phyloP scores from a whole-genome alignment of 2,113 vertebrate species.

The Anolis carolinensis region DNA sequence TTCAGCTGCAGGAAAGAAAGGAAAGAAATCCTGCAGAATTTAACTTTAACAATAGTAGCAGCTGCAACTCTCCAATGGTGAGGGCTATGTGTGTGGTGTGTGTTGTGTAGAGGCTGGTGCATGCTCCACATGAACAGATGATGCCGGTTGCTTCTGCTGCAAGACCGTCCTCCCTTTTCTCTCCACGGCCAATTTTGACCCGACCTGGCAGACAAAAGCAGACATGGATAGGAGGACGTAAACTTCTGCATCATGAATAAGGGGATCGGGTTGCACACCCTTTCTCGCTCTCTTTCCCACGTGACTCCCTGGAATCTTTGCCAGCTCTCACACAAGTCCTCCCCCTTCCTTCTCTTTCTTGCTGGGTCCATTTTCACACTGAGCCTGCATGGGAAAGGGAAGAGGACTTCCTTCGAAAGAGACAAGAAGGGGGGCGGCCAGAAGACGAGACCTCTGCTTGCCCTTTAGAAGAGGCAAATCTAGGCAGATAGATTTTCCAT shows the following conservation, averaged over 20 bases:
- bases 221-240: not conserved
- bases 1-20: not conserved
- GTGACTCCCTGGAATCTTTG: slow-evolving; percentile 80
- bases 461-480: not conserved
- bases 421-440: not conserved
- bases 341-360: not conserved
- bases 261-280: slow-evolving; percentile 75
- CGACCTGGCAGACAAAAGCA: not conserved
- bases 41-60: not conserved
- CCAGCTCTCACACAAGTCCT: slow-evolving; percentile 25
- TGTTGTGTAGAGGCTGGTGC: not conserved
- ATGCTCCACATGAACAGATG: not conserved
- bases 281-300: slow-evolving; percentile 42
- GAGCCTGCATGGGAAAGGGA: not conserved
- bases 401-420: not conserved
- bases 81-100: not conserved
- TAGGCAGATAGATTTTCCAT: not conserved
- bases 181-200: not conserved
- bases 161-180: no score
- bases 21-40: not conserved
- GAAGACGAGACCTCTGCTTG: no score
- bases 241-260: slow-evolving; percentile 23
- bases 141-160: not conserved
- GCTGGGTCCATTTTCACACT: slow-evolving; percentile 60
- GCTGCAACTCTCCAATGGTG: not conserved